A percentile compares a stretch with the other conserved stretches of the same genome.
Evolutionary conservation across 2,888 invertebrate genomes (phyloP).

Genomic region (Leptinotarsa haldemani): DNA sequence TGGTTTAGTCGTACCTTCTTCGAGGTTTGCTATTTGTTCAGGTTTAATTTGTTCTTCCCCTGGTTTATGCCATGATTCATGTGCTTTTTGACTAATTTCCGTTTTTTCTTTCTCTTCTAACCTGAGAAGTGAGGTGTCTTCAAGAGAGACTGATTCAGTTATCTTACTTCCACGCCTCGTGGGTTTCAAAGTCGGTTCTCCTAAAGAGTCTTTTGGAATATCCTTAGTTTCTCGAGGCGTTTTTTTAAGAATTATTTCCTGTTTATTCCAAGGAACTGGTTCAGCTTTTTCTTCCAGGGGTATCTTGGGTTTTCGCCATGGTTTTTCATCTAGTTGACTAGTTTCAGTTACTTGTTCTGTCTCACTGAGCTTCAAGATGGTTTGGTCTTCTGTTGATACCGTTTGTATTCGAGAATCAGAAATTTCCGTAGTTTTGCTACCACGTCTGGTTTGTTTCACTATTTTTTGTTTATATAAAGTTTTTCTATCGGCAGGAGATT

Average conservation of each 20-base stretch:
- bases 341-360: conserved; percentile 48
- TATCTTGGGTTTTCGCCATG: conserved; percentile 32
- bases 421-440: background rate
- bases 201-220: conserved; percentile 58
- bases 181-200: conserved; percentile 45
- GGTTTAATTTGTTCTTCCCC: conserved; percentile 40
- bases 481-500: background rate
- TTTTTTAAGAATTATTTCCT: conserved; percentile 42
- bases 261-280: conserved; percentile 67
- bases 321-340: conserved; percentile 43
- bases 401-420: background rate
- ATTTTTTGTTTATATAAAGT: background rate
- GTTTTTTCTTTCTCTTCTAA: conserved; percentile 16
- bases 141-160: conserved; percentile 55
- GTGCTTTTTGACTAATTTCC: conserved; percentile 43
- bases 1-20: conserved; percentile 14
- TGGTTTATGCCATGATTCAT: conserved; percentile 50
- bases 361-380: background rate
- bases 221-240: conserved; percentile 44
- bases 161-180: conserved; percentile 47
- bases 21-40: conserved; percentile 20
- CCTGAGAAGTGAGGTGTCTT: conserved; percentile 60
- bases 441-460: background rate
- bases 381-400: background rate
- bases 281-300: conserved; percentile 58